Base-by-base conservation (phyloP, 2,113 vertebrate genomes). In the Hippocampus guttulatus region DNA sequence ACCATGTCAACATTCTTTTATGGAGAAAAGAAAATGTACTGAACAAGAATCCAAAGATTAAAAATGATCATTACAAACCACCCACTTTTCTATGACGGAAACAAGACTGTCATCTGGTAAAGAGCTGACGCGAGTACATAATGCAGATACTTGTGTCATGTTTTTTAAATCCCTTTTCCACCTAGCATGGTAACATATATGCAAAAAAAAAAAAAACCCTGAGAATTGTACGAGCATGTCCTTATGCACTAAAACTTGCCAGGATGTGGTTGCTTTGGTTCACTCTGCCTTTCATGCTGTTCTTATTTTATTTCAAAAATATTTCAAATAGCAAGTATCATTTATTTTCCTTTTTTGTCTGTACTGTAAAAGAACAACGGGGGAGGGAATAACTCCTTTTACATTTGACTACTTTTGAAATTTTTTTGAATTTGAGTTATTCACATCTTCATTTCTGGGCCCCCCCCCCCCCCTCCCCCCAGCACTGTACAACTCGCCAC, bases 211-310 rank as follows among this genome's bases (percentile, higher is more conserved):
- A 87, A 82, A 60, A 80, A 79, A 81, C 2, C 78, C 64, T 82
- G 75, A 83, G 64, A 71, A 82, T 82, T 79, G 77, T 18, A 78
- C 82, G 79, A 85, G 85, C 85, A 76, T 86, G 83, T 87, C 75
- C 79, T 81, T 83, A 87, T 90, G 89, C 90, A 92, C 91, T 91
- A 92, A 91, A 79, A 75, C 74, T 81, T 84, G 74, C 85, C 87
- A 81, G 70, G 76, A 83, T 73, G 62, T 79, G 70, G 55, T 83
- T 68, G 73, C 73, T 82, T 77, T 71, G 82, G 41, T 83, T 85
- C 74, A 74, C 69, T 79, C 72, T 33, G 57, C 71, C 41, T 71
- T 67, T 76, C 70, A 64, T 69, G 38, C 69, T 45, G 38, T 62
- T 69, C 68, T 79, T 43, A 79, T 71, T 30, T 33, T 16, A 14